Percentiles rank a stretch among this genome's conserved stretches.
phyloP scores from a whole-genome alignment of 2,797 vertebrate genomes.

The Strix occidentalis region DNA sequence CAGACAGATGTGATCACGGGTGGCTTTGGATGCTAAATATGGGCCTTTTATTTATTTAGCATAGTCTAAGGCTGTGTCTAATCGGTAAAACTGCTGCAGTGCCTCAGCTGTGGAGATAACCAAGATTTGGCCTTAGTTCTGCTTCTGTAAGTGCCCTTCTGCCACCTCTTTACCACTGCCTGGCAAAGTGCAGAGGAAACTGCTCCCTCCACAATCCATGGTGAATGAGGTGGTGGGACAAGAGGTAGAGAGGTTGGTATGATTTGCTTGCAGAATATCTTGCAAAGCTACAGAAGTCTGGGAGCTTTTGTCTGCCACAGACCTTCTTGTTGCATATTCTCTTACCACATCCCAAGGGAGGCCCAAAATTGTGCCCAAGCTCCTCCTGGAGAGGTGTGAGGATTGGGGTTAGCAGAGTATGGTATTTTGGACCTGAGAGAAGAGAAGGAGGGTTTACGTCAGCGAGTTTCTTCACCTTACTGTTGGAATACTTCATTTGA shows the following conservation, averaged over 20 bases:
- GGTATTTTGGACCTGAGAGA: neutral
- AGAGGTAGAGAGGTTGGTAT: neutral
- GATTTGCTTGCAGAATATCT: neutral
- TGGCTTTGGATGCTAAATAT: neutral
- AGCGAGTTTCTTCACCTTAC: neutral
- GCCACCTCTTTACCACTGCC: neutral
- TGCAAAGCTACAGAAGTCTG: neutral
- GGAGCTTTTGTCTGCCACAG: neutral
- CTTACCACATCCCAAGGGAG: neutral
- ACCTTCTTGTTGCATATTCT: neutral
- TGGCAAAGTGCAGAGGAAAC: neutral
- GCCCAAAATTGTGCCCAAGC: neutral
- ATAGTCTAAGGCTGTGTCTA: neutral
- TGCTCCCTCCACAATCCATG: accelerated
- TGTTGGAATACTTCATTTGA: neutral
- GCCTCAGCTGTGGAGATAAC: neutral
- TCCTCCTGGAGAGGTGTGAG: neutral
- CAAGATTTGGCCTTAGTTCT: neutral
- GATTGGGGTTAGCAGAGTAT: neutral
- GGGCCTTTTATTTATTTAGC: neutral
- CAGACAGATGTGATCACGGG: neutral
- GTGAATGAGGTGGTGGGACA: neutral
- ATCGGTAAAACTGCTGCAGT: neutral
- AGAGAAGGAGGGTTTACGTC: neutral
- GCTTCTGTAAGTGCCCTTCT: neutral